These are phyloP conservation scores for Frankliniella intonsa DNA, from an alignment of 2,888 invertebrate species.

Conservation along the genomic window DNA sequence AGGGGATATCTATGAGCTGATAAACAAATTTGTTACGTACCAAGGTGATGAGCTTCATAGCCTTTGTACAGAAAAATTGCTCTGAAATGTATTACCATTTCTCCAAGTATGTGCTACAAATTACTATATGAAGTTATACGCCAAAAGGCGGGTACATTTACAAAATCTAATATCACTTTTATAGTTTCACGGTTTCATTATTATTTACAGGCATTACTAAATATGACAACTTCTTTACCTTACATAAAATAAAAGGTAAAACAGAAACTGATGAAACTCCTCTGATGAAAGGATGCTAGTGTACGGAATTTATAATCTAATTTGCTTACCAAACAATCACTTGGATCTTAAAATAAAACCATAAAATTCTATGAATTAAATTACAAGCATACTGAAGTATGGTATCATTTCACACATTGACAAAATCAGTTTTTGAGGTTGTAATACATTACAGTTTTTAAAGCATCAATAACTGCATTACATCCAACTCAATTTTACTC, in stretches of 20 bases:
- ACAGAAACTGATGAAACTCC: not conserved
- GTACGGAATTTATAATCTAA: not conserved
- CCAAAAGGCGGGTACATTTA: not conserved
- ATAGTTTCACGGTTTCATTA: not conserved
- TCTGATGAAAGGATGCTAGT: not conserved
- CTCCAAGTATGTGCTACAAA: slow-evolving; percentile 7
- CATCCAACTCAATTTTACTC: too few species aligned
- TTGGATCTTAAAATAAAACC: not conserved
- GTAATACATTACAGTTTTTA: too few species aligned
- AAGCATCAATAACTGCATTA: too few species aligned
- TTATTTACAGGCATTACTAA: not conserved
- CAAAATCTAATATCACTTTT: slow-evolving; percentile 23
- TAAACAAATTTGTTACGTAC: not conserved
- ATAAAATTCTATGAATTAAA: too few species aligned
- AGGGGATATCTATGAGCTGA: not conserved
- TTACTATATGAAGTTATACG: not conserved
- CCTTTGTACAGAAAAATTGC: slow-evolving; percentile 16
- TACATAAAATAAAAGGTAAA: not conserved
- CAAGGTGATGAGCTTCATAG: slow-evolving; percentile 5
- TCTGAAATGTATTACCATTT: slow-evolving; percentile 2
- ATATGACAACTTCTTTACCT: not conserved
- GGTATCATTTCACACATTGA: too few species aligned
- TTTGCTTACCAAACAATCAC: not conserved
- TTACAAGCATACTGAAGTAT: too few species aligned
- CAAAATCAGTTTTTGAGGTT: too few species aligned